Base-by-base conservation (phyloP, 2,888 invertebrate genomes). In the Drosophila tripunctata region DNA sequence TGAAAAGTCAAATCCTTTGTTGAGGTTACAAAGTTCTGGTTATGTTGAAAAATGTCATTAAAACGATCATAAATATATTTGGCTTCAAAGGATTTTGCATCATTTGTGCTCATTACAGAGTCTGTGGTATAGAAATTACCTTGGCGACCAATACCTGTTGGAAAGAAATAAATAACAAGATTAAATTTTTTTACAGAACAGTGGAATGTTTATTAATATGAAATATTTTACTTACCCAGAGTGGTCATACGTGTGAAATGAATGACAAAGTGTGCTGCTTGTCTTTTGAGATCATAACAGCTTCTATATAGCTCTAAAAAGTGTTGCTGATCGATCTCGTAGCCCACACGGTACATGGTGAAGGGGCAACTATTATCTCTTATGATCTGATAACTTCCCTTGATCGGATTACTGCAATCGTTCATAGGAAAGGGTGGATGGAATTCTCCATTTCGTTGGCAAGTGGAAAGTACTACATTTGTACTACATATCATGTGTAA, bases 1-100 rank as follows among this genome's bases (percentile, higher is more conserved):
- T 92, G 87, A 8, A 92, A 67, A 8, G 44, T 54, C 2, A 47
- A n/a, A 1, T 50, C 48, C 0, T 15, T 14, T 0, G 4, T 1
- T 0, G 51, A 19, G 1, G 0, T 22, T 0, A 78, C n/a, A 24
- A 54, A 78, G 0, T 1, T 2, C 21, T 83, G 83, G 0, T n/a
- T 3, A 0, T 12, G 1, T 0, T 69, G 72, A 1, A 83, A 50
- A 0, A 70, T 35, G 0, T 7, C 33, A 2, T 67, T 4, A 19
- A 85, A 82, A 1, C 72, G 57, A 0, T 15, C n/a, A 24, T 50
- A 75, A 4, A 87, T 69, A 1, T 56, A 47, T 3, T 45, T 54
- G 4, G 52, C 47, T 22, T 64, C 45, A 31, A 63, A 88, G 0
- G 69, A 45, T 4, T 57, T 30, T 1, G 64, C 62, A 3, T 24